These are phyloP conservation scores for Calyptomena viridis DNA, from an alignment of 2,113 vertebrate genomes.

Conservation along the genomic window DNA sequence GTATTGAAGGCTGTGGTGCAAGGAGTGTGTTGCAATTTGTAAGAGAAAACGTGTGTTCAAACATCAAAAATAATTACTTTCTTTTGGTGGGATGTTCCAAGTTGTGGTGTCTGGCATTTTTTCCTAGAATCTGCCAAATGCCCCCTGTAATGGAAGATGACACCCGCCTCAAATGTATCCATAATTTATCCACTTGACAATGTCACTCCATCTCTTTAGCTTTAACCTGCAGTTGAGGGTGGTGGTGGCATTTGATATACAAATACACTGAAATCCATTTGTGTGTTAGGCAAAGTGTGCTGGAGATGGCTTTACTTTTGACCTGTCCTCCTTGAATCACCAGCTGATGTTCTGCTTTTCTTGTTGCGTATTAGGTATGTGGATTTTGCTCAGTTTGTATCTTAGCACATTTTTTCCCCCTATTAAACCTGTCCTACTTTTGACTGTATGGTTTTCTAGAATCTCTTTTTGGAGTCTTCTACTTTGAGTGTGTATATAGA, in stretches of 20 bases:
- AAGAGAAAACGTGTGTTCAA: background rate
- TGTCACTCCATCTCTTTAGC: background rate
- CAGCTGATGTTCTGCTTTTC: background rate
- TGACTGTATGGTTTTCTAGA: background rate
- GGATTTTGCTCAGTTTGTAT: background rate
- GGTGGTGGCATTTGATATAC: background rate
- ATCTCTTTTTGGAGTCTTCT: background rate
- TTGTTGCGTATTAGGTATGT: background rate
- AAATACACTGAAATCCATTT: background rate
- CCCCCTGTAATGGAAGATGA: background rate
- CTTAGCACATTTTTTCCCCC: background rate
- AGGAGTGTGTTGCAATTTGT: background rate
- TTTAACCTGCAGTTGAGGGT: background rate
- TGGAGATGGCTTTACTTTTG: background rate
- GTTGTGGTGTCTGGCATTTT: background rate
- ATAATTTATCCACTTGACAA: background rate
- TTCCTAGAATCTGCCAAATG: background rate
- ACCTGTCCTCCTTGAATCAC: background rate
- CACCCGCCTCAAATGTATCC: background rate
- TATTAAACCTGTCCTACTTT: background rate
- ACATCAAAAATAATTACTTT: background rate
- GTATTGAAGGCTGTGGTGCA: background rate
- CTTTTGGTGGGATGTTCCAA: background rate
- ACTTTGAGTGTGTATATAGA: background rate
- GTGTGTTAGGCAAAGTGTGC: background rate